A percentile compares a stretch with the other conserved stretches of the same genome.
phyloP scores from a whole-genome alignment of 2,797 vertebrate genomes.

The Anolis apletophallus region DNA sequence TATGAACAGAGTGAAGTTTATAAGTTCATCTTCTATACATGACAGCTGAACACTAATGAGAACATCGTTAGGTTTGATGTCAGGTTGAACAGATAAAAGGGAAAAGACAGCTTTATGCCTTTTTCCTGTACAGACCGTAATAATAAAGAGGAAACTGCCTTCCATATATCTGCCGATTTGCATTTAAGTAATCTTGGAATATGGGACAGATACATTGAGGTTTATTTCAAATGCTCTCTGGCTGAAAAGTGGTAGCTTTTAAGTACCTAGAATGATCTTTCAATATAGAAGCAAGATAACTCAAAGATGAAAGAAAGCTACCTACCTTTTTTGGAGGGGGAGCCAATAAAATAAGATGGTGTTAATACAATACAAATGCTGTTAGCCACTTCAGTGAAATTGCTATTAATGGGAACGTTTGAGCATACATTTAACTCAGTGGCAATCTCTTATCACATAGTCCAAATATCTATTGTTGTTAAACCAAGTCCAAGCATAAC shows the following conservation, averaged over 20 bases:
- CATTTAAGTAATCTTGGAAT: conserved; percentile 29
- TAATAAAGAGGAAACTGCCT: conserved; percentile 23
- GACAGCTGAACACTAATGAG: conserved; percentile 42
- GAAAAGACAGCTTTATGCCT: conserved; percentile 28
- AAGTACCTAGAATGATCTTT: not conserved
- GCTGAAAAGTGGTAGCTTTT: conserved; percentile 7
- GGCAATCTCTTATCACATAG: not conserved
- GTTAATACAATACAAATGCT: not conserved
- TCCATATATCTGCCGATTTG: conserved; percentile 24
- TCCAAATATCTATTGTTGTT: not conserved
- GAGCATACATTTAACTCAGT: not conserved
- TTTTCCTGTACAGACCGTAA: conserved; percentile 25
- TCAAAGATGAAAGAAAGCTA: not conserved
- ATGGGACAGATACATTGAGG: not conserved
- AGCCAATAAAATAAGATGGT: not conserved
- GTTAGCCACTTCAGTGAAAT: not conserved
- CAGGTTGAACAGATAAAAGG: conserved; percentile 31
- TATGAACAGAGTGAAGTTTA: conserved; percentile 15
- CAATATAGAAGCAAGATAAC: not conserved
- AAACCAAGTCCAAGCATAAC: not conserved
- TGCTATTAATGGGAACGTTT: not conserved
- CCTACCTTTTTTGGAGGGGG: not conserved
- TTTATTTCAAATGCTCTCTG: conserved; percentile 16
- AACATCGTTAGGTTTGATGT: conserved; percentile 33
- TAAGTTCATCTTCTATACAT: not conserved